Evolutionary conservation across 2,888 invertebrate species (phyloP).

Genomic region (Papilio protenor): DNA sequence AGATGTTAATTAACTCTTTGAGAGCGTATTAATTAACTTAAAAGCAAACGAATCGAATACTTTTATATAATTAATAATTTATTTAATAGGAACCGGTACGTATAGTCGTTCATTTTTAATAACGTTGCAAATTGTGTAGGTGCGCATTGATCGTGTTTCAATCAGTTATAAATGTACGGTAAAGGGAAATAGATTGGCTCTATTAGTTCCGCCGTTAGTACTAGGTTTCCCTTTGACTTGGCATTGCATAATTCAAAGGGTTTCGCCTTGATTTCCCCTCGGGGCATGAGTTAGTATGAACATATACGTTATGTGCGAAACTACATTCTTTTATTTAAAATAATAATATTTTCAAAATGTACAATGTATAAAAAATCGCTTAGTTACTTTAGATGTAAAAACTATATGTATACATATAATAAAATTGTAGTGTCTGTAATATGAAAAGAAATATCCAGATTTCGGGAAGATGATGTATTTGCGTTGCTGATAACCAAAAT

Average conservation of each 20-base stretch:
- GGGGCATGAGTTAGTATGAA: slow-evolving; percentile 51
- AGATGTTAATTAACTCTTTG: slow-evolving; percentile 23
- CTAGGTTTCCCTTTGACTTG: slow-evolving; percentile 56
- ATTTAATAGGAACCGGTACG: slow-evolving; percentile 7
- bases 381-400: too few species aligned
- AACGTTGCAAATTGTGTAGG: slow-evolving; percentile 41
- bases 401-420: too few species aligned
- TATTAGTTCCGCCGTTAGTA: slow-evolving; percentile 54
- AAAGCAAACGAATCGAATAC: not conserved
- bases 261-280: slow-evolving; percentile 52
- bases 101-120: slow-evolving; percentile 34
- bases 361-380: too few species aligned
- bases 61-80: slow-evolving; percentile 15
- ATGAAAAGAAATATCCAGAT: too few species aligned
- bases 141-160: slow-evolving; percentile 41
- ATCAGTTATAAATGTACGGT: slow-evolving; percentile 51
- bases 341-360: not conserved
- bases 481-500: too few species aligned
- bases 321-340: slow-evolving; percentile 30
- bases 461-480: too few species aligned
- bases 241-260: slow-evolving; percentile 58
- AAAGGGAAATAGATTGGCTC: slow-evolving; percentile 58
- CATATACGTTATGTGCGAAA: slow-evolving; percentile 44
- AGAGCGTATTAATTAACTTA: not conserved
- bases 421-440: too few species aligned